Percentiles rank a stretch among this genome's conserved stretches.
Conservation (phyloP, 2,113 vertebrate species). For the Galemys pyrenaicus region DNA sequence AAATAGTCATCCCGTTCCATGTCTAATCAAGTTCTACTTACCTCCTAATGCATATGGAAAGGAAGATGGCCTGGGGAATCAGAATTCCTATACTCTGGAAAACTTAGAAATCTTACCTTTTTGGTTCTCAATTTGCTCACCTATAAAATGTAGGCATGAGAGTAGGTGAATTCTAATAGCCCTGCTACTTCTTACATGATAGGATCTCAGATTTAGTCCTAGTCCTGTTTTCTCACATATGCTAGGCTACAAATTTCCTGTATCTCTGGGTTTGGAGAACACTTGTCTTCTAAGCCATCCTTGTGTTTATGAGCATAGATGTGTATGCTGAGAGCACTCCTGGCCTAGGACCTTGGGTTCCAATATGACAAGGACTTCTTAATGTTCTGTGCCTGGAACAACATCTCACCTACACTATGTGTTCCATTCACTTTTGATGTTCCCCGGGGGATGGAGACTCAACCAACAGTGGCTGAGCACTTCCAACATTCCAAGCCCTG, state of each 20-base stretch:
- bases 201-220: not conserved
- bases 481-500: not conserved
- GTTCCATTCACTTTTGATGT: not conserved
- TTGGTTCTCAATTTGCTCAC: not conserved
- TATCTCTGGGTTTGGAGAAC: constrained; percentile 8
- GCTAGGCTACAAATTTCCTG: not conserved
- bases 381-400: not conserved
- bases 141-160: not conserved
- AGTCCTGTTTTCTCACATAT: not conserved
- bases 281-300: not conserved
- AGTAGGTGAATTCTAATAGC: not conserved
- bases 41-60: not conserved
- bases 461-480: not conserved
- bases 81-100: not conserved
- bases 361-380: not conserved
- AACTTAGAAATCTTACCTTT: not conserved
- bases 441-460: not conserved
- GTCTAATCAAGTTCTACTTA: not conserved
- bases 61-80: not conserved
- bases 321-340: not conserved
- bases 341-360: not conserved
- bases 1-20: not conserved
- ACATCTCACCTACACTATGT: not conserved
- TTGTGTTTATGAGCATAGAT: not conserved
- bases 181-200: not conserved